Conservation (phyloP, 2,888 invertebrate genomes). For the Halictus quadricinctus region DNA sequence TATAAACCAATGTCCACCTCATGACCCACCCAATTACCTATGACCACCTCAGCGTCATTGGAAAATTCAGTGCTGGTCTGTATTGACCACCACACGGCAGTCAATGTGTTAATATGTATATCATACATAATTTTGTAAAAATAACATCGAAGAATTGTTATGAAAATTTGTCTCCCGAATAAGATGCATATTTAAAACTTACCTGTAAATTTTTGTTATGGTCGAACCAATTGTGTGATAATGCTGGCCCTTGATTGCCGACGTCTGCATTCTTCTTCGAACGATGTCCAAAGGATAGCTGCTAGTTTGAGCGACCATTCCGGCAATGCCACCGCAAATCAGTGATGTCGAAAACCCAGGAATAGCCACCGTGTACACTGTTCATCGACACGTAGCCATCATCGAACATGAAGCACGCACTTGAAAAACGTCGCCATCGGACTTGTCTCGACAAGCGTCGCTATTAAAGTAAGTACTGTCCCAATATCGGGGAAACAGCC, state of each 20-base stretch:
- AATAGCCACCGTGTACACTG: conserved; percentile 77
- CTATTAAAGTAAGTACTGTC: conserved; percentile 72
- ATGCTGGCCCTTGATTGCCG: conserved; percentile 83
- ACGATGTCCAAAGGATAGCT: conserved; percentile 99
- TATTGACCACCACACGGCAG: not conserved
- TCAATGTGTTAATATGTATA: not conserved
- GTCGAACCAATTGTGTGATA: conserved; percentile 87
- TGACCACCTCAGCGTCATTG: not conserved
- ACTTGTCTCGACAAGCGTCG: conserved; percentile 67
- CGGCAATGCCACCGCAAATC: conserved; percentile 94
- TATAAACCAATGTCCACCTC: not conserved
- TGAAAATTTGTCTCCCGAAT: not conserved
- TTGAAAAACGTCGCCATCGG: conserved; percentile 69
- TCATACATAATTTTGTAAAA: not conserved
- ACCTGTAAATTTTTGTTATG: conserved; percentile 88
- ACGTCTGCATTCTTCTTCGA: conserved; percentile 88
- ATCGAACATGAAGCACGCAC: conserved; percentile 75
- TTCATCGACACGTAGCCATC: conserved; percentile 71
- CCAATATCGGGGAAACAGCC: conserved; percentile 71
- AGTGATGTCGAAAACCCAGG: conserved; percentile 85
- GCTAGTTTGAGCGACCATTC: conserved; percentile 95
- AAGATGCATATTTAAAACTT: conserved; percentile 72
- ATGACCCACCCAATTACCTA: not conserved
- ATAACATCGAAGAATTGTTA: not conserved
- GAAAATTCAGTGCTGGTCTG: not conserved